phyloP scores from a whole-genome alignment of 2,888 invertebrate species.

The Spialia ferax region DNA sequence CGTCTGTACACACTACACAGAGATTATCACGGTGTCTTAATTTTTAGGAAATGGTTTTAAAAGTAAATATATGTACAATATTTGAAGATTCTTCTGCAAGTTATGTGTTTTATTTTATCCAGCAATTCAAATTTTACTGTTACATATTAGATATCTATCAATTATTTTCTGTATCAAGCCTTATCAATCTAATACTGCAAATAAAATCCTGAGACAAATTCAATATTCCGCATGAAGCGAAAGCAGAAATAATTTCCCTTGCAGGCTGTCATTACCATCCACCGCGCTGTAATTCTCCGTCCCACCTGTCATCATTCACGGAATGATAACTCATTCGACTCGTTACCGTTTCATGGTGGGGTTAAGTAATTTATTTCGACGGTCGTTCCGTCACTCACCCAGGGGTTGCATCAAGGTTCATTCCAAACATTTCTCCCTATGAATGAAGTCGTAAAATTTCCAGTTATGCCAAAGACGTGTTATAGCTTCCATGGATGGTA shows the following conservation, averaged over 20 bases:
- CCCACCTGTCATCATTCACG: conserved; percentile 53
- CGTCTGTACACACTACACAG: neutral
- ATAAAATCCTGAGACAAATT: neutral
- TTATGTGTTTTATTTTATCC: too few relatives aligned
- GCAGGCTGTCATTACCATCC: conserved; percentile 27
- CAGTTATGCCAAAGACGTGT: conserved; percentile 43
- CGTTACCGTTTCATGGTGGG: conserved; percentile 51
- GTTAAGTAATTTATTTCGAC: conserved; percentile 61
- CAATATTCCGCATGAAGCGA: neutral
- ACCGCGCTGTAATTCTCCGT: conserved; percentile 26
- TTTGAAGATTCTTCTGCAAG: too few relatives aligned
- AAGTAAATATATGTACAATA: too few relatives aligned
- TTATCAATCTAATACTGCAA: neutral
- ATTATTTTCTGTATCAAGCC: neutral
- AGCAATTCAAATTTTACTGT: too few relatives aligned
- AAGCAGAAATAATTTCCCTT: conserved; percentile 14
- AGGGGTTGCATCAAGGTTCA: conserved; percentile 40
- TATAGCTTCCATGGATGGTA: conserved; percentile 26
- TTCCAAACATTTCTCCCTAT: conserved; percentile 6
- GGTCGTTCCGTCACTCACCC: conserved; percentile 48
- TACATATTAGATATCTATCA: neutral
- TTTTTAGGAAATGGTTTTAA: neutral
- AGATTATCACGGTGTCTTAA: neutral
- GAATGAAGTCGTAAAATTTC: conserved; percentile 53
- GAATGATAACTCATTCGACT: conserved; percentile 56